Base-by-base conservation (phyloP, 1,140 invertebrate genomes). In the Belonocnema kinseyi region DNA sequence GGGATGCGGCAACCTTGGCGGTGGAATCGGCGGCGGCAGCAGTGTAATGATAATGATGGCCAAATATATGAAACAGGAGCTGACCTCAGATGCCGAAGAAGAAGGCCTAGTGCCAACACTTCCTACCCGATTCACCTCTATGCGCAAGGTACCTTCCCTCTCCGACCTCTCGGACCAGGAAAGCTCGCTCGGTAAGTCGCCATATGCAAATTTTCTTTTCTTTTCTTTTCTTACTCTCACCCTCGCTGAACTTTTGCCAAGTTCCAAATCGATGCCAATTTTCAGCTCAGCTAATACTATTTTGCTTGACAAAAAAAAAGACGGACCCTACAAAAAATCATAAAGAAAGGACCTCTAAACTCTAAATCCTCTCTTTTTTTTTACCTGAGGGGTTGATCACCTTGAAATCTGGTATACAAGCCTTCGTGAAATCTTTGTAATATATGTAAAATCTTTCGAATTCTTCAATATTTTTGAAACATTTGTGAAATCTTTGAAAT, bases 91-190 rank as follows among this genome's bases (percentile, higher is more conserved):
- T 76, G 90, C 88, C 72, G 91, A 92, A 83, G 91, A 92, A 81
- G 91, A 92, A 82, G 85, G 89, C 72, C 78, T 91, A n/a, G 89
- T 90, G 76, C 90, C 90, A 74, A 85, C 84, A 80, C 84, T 88
- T 76, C 80, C 88, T 33, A 85, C 84, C 51, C 87, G 90, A 72
- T 88, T 90, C 74, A 85, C 88, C 56, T 93, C 95, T 19, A 96
- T 96, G 92, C 95, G 96, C 88, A 97, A 96, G 88, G 96, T 97
- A 75, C 96, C 96, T 8, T 96, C 96, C 2, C 93, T 97, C 50
- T 96, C 95, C 58, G 96, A 97, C 90, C 92, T 97, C 11, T 96
- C 95, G 4, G 96, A 96, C 90, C 94, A 94, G 19, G 96, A 97
- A 91, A 95, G 94, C 51, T 96, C 96, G 12, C 88, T 96, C 78